These are phyloP conservation scores for Stichodactyla helianthus DNA, from an alignment of 64 coral and sea anemone species.

Conservation along the genomic window DNA sequence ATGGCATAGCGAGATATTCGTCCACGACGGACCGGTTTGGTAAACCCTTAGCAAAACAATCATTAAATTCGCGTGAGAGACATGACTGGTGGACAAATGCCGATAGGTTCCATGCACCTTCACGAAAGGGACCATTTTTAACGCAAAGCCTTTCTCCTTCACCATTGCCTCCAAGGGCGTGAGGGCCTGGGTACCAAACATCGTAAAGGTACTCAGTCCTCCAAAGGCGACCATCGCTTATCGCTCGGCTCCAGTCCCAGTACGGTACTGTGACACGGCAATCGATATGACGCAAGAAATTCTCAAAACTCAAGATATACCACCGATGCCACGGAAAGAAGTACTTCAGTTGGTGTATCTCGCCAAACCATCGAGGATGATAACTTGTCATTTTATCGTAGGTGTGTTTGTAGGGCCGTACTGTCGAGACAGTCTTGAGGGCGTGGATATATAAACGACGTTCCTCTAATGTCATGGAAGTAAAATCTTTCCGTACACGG, in stretches of 20 bases:
- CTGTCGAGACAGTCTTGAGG: slow-evolving; percentile 37
- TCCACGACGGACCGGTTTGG: slow-evolving; percentile 17
- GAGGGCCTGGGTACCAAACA: slow-evolving; percentile 69
- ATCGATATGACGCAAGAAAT: slow-evolving; percentile 59
- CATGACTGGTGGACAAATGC: slow-evolving; percentile 21
- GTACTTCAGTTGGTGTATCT: slow-evolving; percentile 30
- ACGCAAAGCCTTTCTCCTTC: slow-evolving; percentile 18
- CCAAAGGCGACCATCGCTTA: slow-evolving; percentile 16
- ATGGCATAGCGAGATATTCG: slow-evolving; percentile 19
- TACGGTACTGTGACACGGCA: slow-evolving; percentile 80
- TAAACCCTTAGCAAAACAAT: slow-evolving; percentile 9
- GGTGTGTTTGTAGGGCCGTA: slow-evolving; percentile 17
- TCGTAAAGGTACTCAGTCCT: slow-evolving; percentile 33
- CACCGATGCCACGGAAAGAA: slow-evolving; percentile 85
- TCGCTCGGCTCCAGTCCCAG: slow-evolving; percentile 70
- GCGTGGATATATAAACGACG: slow-evolving; percentile 29
- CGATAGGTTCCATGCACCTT: slow-evolving; percentile 21
- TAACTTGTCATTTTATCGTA: slow-evolving; percentile 39
- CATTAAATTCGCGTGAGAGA: slow-evolving; percentile 45
- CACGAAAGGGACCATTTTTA: slow-evolving; percentile 45
- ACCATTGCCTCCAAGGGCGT: slow-evolving; percentile 71
- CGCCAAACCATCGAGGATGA: slow-evolving; percentile 37
- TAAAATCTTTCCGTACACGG: slow-evolving; percentile 66
- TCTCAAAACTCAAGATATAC: slow-evolving; percentile 64
- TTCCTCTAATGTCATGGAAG: slow-evolving; percentile 54